A percentile compares a stretch with the other conserved stretches of the same genome.
phyloP scores from a whole-genome alignment of 1,140 invertebrate genomes.

The Chymomyza costata region DNA sequence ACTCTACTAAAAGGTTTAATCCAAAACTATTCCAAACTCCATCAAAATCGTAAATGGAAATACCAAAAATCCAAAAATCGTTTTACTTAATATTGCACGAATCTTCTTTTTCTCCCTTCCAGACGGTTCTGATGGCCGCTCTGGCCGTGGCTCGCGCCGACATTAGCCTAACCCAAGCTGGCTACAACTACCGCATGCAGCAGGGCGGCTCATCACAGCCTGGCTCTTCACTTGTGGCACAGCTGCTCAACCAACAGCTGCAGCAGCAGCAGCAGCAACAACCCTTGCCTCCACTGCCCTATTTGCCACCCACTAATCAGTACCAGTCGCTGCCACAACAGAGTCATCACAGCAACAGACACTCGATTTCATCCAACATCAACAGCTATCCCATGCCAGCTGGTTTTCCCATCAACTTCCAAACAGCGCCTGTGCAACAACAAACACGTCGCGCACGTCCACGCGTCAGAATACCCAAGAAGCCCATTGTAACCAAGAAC shows the following conservation, averaged over 20 bases:
- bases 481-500: slow-evolving; percentile 69
- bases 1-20: too few relatives aligned
- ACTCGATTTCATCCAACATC: slow-evolving; percentile 13
- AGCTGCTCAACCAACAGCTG: slow-evolving; percentile 50
- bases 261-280: slow-evolving; percentile 44
- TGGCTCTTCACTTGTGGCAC: slow-evolving; percentile 41
- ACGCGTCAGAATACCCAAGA: slow-evolving; percentile 52
- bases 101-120: slow-evolving; percentile 1
- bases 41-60: too few relatives aligned
- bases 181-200: slow-evolving; percentile 56
- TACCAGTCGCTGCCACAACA: slow-evolving; percentile 17
- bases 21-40: too few relatives aligned
- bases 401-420: slow-evolving; percentile 54
- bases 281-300: slow-evolving; percentile 47
- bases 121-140: slow-evolving; percentile 55
- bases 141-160: slow-evolving; percentile 48
- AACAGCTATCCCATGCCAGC: slow-evolving; percentile 54
- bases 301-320: slow-evolving; percentile 47
- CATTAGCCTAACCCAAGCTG: slow-evolving; percentile 55
- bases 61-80: too few relatives aligned
- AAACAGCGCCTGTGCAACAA: slow-evolving; percentile 46
- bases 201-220: slow-evolving; percentile 32
- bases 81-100: too few relatives aligned
- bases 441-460: slow-evolving; percentile 57
- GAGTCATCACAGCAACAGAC: slow-evolving; percentile 4